These are phyloP conservation scores for Coreius guichenoti DNA, from an alignment of 2,797 vertebrate genomes.

Conservation along the genomic window DNA sequence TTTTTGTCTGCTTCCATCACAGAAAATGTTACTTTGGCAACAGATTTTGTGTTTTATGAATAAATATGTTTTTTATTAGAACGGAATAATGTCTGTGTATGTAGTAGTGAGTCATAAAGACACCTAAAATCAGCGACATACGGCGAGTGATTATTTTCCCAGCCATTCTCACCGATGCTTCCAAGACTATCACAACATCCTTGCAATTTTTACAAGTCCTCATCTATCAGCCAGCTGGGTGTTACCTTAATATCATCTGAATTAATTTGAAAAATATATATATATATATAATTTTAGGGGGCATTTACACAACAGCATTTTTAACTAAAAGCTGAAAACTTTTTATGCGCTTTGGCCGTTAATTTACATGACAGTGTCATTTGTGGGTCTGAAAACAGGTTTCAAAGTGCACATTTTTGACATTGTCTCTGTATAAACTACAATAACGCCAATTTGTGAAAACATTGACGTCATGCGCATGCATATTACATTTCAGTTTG, in stretches of 20 bases:
- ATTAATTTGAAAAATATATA: too few relatives aligned
- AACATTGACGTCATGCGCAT: too few relatives aligned
- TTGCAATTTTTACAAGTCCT: neutral
- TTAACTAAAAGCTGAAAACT: too few relatives aligned
- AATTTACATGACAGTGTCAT: too few relatives aligned
- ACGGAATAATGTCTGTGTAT: neutral
- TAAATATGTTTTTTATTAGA: neutral
- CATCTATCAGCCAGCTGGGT: neutral
- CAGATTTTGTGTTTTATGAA: neutral
- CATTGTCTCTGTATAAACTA: too few relatives aligned
- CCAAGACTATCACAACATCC: neutral
- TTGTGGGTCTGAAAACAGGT: neutral
- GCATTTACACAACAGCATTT: rapidly evolving
- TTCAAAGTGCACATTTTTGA: neutral
- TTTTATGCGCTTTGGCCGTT: too few relatives aligned
- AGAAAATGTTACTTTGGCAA: neutral
- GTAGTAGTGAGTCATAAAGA: neutral
- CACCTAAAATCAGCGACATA: neutral
- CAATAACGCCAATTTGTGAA: too few relatives aligned
- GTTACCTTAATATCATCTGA: neutral
- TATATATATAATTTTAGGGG: too few relatives aligned
- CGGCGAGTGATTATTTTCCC: too few relatives aligned
- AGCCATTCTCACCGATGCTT: too few relatives aligned
- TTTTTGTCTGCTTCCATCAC: neutral
- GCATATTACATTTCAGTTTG: too few relatives aligned